Evolutionary conservation across 2,888 invertebrate species (phyloP), one percentile per base, ranked within the genome.

Genomic region (Amblyjoppa proteus): DNA sequence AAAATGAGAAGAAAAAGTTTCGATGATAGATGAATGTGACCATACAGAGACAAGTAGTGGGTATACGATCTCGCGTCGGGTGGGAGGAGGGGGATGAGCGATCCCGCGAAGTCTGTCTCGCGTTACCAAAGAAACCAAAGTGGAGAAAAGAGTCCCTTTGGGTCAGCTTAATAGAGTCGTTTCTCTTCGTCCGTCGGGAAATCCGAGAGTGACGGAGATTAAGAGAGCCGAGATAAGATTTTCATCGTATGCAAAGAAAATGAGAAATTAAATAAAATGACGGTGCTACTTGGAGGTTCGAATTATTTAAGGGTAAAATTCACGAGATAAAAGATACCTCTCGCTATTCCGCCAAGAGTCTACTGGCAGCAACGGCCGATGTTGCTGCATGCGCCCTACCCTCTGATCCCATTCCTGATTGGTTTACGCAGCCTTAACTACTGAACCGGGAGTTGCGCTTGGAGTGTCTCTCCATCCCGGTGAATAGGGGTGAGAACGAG

Each of bases 131-230:
- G 71, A 82, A 79, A 71, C 56, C 69, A 70, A 64, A 75, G 81
- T 61, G 53, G 68, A 69, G 70, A 61, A 45, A 61, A 38, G 51
- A 61, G 61, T 61, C 70, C 66, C 81, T 81, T 51, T 45, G 81
- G 85, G 85, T 85, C 82, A 78, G 64, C 66, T 70, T 82, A 79
- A 85, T 76, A 71, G 41, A 64, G 75, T 76, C 75, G 66, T 85
- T 82, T 82, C 75, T 85, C 84, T 78, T 85, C 70, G 74, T 77
- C 69, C 56, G 41, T 74, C 66, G 51, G 51, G 61, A 78, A 61
- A 64, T 49, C 58, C 41, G 69, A 70, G 28, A 16, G 51, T 58
- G 11, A 31, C 41, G 51, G n/a, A n/a, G 51, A 53, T 51, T 0
- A 41, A 61, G 28, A 53, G 69, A 51, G 49, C 3, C 3, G 45